phyloP scores from a whole-genome alignment of 2,113 vertebrate species.

The Pollimyrus isidori region DNA sequence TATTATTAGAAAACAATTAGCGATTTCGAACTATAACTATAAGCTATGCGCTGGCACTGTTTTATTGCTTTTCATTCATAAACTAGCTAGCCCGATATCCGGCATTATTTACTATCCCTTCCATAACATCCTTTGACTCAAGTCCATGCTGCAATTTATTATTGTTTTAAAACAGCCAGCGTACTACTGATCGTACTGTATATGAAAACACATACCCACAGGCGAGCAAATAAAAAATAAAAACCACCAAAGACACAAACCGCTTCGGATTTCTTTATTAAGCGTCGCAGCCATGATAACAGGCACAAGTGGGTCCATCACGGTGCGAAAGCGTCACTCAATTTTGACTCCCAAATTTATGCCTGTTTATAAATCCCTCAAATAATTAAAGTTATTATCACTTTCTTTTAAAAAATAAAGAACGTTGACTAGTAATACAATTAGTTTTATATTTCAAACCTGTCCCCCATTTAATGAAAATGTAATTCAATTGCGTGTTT shows the following conservation, averaged over 20 bases:
- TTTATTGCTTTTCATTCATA: not conserved
- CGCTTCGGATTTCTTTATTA: not conserved
- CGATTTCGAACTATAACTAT: not conserved
- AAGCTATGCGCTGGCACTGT: not conserved
- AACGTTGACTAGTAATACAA: not conserved
- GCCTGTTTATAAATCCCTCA: conserved; percentile 3
- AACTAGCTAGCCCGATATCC: not conserved
- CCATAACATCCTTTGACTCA: not conserved
- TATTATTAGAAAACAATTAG: not conserved
- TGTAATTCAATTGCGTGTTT: not conserved
- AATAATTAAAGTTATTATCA: not conserved
- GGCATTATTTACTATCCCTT: not conserved
- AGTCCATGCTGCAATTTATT: not conserved
- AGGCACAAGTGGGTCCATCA: not conserved
- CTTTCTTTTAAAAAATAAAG: not conserved
- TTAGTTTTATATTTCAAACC: not conserved
- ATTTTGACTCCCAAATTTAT: not conserved
- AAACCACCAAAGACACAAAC: not conserved
- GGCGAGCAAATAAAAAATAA: not conserved
- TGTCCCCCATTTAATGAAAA: not conserved
- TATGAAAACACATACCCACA: not conserved
- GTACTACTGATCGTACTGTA: not conserved
- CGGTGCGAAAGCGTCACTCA: not conserved
- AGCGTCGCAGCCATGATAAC: not conserved
- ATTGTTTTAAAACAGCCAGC: not conserved